Percentiles rank a stretch among this genome's conserved stretches.
phyloP scores from a whole-genome alignment of 2,113 vertebrate genomes.

The Cynopterus brachyotis region DNA sequence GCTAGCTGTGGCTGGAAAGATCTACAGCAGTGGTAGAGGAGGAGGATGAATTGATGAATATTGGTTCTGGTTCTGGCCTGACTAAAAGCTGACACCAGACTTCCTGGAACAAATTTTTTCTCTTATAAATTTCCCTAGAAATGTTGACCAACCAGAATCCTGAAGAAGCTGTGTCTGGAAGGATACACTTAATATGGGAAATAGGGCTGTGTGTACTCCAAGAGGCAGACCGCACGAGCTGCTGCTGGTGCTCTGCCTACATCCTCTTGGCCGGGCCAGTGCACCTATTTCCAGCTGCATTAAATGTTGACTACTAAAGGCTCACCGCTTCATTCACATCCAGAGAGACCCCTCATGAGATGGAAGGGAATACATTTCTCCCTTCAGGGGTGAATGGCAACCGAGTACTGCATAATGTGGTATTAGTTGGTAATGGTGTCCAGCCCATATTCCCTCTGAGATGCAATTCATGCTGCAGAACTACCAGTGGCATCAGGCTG shows the following conservation, averaged over 20 bases:
- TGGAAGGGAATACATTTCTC: neutral
- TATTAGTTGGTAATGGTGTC: neutral
- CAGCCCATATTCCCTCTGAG: neutral
- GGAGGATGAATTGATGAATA: neutral
- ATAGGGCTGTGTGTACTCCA: neutral
- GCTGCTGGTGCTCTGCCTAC: neutral
- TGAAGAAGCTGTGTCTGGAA: neutral
- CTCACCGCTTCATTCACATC: neutral
- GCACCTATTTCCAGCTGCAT: neutral
- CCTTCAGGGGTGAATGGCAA: neutral
- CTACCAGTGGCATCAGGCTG: neutral
- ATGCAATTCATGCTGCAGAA: neutral
- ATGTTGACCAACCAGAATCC: neutral
- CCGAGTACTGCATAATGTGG: neutral
- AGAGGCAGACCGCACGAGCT: neutral
- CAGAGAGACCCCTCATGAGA: neutral
- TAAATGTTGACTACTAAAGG: neutral
- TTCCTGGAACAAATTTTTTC: neutral
- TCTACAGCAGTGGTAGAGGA: neutral
- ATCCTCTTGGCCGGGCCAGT: neutral
- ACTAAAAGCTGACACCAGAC: neutral
- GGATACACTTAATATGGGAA: neutral
- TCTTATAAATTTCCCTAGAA: neutral
- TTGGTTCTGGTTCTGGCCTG: neutral
- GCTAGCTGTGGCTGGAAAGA: too few relatives aligned